Evolutionary conservation across 1,140 invertebrate species (phyloP).

Genomic region (Magallana angulata): DNA sequence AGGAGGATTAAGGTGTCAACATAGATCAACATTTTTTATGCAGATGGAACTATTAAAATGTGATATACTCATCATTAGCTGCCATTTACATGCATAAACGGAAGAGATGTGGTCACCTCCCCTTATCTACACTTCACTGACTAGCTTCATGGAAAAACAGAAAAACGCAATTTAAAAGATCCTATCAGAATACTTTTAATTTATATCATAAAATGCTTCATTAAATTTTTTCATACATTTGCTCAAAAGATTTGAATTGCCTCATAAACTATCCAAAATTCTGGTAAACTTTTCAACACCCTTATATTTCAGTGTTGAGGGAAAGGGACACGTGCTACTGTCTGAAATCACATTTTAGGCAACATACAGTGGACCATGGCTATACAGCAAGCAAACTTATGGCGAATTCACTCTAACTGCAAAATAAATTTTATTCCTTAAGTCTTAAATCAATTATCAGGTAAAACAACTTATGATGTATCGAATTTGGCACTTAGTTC

Average conservation of each 20-base stretch:
- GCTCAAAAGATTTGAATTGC: background rate
- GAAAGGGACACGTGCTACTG: too few relatives aligned
- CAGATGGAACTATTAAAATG: background rate
- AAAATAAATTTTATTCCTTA: too few relatives aligned
- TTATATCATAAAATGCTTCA: constrained; percentile 14
- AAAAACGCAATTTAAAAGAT: background rate
- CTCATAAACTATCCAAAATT: constrained; percentile 2
- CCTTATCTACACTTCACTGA: background rate
- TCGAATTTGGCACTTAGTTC: too few relatives aligned
- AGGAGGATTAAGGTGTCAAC: background rate
- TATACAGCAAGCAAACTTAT: too few relatives aligned
- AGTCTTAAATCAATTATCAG: too few relatives aligned
- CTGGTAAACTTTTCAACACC: background rate
- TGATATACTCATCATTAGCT: constrained; percentile 16
- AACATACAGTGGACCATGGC: too few relatives aligned
- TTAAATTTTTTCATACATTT: background rate
- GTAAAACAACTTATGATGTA: too few relatives aligned
- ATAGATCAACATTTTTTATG: constrained; percentile 11
- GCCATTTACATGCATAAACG: constrained; percentile 1
- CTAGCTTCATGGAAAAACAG: background rate
- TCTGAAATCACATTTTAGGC: too few relatives aligned
- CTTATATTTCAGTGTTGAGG: too few relatives aligned
- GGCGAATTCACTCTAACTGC: too few relatives aligned
- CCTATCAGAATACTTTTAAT: background rate
- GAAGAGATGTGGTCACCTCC: background rate